Evolutionary conservation across 2,888 invertebrate species (phyloP).

Genomic region (Idaea biselata): DNA sequence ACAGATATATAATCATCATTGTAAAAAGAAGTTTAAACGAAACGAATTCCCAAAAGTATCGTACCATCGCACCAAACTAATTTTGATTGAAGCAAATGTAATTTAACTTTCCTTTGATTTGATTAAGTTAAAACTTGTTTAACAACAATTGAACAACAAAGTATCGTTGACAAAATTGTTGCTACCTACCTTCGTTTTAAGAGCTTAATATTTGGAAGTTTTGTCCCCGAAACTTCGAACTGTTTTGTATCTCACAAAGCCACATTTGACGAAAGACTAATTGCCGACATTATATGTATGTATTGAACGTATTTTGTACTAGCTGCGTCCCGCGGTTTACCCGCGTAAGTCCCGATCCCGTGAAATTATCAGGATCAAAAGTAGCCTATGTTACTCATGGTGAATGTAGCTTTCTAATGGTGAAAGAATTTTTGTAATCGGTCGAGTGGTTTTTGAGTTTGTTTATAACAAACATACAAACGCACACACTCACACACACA

Average conservation of each 20-base stretch:
- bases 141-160: not conserved
- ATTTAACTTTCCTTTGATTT: conserved; percentile 1
- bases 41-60: not conserved
- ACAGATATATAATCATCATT: too few relatives aligned
- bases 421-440: too few relatives aligned
- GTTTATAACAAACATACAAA: too few relatives aligned
- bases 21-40: not conserved
- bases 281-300: not conserved
- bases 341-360: too few relatives aligned
- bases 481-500: too few relatives aligned
- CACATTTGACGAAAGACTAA: not conserved
- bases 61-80: not conserved
- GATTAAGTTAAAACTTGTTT: not conserved
- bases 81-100: not conserved
- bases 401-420: too few relatives aligned
- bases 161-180: not conserved
- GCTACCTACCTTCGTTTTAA: not conserved
- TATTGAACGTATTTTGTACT: not conserved
- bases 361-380: too few relatives aligned
- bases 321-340: too few relatives aligned
- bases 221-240: not conserved
- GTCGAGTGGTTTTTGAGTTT: too few relatives aligned
- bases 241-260: not conserved
- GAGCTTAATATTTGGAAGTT: conserved; percentile 1
- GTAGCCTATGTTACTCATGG: too few relatives aligned